Evolutionary conservation across 2,797 vertebrate genomes (phyloP).

Genomic region (Crocodylus rhombifer): DNA sequence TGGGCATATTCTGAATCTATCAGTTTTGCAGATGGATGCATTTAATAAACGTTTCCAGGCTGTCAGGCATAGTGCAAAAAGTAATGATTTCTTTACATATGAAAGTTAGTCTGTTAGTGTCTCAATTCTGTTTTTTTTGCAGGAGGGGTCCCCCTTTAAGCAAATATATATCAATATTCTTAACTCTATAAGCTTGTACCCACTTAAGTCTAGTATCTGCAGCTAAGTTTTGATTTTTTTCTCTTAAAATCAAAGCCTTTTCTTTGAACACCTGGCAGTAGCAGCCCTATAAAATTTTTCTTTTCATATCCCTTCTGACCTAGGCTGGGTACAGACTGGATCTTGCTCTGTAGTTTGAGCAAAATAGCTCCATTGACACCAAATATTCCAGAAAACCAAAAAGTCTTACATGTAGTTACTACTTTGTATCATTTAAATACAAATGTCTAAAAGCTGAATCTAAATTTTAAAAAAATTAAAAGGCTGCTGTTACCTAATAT

Average conservation of each 20-base stretch:
- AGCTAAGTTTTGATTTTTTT: not conserved
- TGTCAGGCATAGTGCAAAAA: not conserved
- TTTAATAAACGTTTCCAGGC: not conserved
- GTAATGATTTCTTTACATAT: not conserved
- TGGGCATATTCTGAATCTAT: conserved; percentile 1
- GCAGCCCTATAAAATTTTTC: not conserved
- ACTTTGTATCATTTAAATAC: not conserved
- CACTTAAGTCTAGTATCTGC: not conserved
- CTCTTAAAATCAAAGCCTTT: not conserved
- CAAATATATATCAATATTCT: not conserved
- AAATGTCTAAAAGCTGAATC: not conserved
- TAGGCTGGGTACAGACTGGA: not conserved
- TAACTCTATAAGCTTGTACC: not conserved
- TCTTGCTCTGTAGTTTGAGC: not conserved
- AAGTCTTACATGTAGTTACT: not conserved
- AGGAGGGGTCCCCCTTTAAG: not conserved
- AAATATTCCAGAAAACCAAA: not conserved
- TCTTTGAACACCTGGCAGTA: not conserved
- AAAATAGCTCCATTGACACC: not conserved
- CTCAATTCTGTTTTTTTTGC: not conserved
- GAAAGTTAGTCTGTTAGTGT: not conserved
- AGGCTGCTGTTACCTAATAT: not conserved
- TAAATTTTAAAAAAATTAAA: not conserved
- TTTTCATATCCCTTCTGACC: not conserved
- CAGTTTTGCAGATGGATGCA: not conserved